phyloP scores from a whole-genome alignment of 2,888 invertebrate genomes.

The Entomobrya proxima region DNA sequence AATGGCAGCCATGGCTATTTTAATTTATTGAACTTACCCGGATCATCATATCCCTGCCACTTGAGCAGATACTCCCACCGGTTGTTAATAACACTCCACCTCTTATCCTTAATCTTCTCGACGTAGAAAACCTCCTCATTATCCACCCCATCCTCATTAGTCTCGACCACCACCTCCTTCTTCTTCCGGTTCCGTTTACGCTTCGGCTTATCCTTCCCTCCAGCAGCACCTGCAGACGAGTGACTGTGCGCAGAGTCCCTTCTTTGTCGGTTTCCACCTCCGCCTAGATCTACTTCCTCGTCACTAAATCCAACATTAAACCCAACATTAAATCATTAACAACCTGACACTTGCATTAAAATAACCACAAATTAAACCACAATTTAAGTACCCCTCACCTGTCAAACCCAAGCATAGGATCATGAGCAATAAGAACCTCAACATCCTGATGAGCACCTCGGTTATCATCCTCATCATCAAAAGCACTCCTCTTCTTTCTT shows the following conservation, averaged over 20 bases:
- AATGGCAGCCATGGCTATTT: neutral
- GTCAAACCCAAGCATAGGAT: slow-evolving; percentile 35
- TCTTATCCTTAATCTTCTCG: slow-evolving; percentile 55
- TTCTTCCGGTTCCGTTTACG: slow-evolving; percentile 15
- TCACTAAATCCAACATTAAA: too few relatives aligned
- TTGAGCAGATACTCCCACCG: slow-evolving; percentile 45
- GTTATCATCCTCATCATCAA: neutral
- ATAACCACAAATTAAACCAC: too few relatives aligned
- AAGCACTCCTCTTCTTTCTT: neutral
- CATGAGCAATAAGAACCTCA: slow-evolving; percentile 48
- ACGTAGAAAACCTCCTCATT: slow-evolving; percentile 53
- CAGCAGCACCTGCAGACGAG: neutral
- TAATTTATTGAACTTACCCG: slow-evolving; percentile 12
- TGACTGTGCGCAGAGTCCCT: neutral
- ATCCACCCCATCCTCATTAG: slow-evolving; percentile 34
- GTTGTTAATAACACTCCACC: slow-evolving; percentile 7
- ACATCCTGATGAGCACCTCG: neutral
- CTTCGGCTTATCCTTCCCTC: neutral
- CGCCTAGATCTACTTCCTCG: slow-evolving; percentile 31
- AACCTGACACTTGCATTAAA: too few relatives aligned
- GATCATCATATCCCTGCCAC: slow-evolving; percentile 57
- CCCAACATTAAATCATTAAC: too few relatives aligned
- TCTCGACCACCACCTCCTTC: slow-evolving; percentile 15
- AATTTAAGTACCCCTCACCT: too few relatives aligned
- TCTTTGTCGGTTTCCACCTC: neutral